phyloP scores from a whole-genome alignment of 2,113 vertebrate species.

The Otis tarda region DNA sequence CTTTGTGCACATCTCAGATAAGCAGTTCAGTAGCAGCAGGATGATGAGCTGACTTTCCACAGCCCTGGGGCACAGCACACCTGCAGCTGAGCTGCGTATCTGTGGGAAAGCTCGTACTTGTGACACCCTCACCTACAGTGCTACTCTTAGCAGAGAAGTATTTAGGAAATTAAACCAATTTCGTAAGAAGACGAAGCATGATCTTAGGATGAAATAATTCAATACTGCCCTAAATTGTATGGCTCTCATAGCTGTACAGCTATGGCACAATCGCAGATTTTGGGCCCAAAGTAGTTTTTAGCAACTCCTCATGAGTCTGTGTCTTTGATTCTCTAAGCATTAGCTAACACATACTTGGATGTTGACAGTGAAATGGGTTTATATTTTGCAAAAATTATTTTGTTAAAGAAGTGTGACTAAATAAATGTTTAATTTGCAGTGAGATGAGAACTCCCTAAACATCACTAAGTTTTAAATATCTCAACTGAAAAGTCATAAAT shows the following conservation, averaged over 20 bases:
- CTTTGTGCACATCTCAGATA: background rate
- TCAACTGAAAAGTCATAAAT: background rate
- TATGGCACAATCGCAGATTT: background rate
- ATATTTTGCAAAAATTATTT: background rate
- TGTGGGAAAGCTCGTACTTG: background rate
- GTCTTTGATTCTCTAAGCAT: background rate
- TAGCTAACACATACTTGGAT: background rate
- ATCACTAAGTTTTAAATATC: background rate
- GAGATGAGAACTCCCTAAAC: background rate
- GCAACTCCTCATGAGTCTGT: fast-evolving
- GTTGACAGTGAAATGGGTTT: background rate
- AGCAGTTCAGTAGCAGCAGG: background rate
- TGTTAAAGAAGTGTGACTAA: background rate
- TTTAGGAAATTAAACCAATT: background rate
- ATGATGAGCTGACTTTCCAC: background rate
- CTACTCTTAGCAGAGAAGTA: background rate
- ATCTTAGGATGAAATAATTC: background rate
- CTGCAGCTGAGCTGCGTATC: background rate
- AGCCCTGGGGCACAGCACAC: background rate
- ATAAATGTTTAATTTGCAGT: background rate
- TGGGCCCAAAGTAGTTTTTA: background rate
- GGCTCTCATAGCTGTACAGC: background rate
- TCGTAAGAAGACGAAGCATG: background rate
- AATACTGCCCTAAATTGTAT: background rate
- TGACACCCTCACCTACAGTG: background rate